These are phyloP conservation scores for Takifugu bimaculatus DNA, from an alignment of 2,113 vertebrate species.

Conservation along the genomic window DNA sequence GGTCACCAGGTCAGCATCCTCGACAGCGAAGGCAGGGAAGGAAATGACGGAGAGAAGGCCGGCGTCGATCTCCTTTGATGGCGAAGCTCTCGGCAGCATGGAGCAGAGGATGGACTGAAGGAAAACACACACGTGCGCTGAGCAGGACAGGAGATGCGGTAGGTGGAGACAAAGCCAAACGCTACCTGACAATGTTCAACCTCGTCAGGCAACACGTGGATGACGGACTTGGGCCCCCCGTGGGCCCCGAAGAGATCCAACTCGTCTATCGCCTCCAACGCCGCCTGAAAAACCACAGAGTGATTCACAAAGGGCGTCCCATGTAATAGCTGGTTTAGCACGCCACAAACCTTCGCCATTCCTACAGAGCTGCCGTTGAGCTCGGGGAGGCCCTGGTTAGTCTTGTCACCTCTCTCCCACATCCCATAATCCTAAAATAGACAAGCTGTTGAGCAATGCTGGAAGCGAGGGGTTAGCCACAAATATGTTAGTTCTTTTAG, in stretches of 20 bases:
- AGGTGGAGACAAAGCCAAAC: neutral
- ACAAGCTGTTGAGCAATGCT: neutral
- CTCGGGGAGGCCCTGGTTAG: conserved; percentile 96
- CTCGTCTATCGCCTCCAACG: conserved; percentile 96
- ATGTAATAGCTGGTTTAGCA: neutral
- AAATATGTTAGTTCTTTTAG: neutral
- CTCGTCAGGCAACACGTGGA: conserved; percentile 95
- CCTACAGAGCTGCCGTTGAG: conserved; percentile 97
- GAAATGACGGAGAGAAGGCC: conserved; percentile 96
- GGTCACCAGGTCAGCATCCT: conserved; percentile 89
- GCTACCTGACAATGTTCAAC: conserved; percentile 96
- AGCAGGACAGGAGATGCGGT: conserved; percentile 10
- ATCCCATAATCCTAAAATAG: conserved; percentile 92
- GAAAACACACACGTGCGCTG: neutral
- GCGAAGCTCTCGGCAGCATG: conserved; percentile 95
- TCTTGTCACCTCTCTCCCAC: conserved; percentile 99
- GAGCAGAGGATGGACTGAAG: conserved; percentile 94
- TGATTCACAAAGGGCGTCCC: neutral
- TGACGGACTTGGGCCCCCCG: conserved; percentile 92
- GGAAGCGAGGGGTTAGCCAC: neutral
- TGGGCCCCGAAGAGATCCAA: conserved; percentile 94
- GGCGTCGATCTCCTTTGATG: conserved; percentile 96
- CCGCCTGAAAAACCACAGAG: conserved; percentile 76
- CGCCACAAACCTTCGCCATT: conserved; percentile 87
- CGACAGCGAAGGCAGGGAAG: conserved; percentile 96